Evolutionary conservation across 2,797 vertebrate species (phyloP), one percentile per base, ranked within the genome.

Genomic region (Naso thynnoides): DNA sequence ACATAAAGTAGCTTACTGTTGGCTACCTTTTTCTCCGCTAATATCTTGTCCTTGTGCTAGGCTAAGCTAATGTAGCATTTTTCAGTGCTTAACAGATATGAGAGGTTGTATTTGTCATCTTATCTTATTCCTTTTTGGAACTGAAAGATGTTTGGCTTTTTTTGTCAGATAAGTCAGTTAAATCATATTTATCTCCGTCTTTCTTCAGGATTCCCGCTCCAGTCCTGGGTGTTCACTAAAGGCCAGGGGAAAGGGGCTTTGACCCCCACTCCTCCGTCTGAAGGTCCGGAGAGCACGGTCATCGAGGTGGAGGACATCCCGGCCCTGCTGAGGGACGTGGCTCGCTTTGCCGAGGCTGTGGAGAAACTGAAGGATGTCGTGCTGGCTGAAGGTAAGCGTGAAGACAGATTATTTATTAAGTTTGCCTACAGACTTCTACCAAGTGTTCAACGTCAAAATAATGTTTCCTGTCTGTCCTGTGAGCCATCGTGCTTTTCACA

Each of bases 291-390:
- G 2, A 84, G 88, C 66, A 71, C 89, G 0, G 92, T 93, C 85
- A 94, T 96, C 0, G 97, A 98, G 18, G 92, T 95, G 0, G 97
- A 98, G 73, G 97, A 98, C 91, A 99, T 99, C 88, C 94, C 96
- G 0, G 94, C 96, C 11, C 91, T 99, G 81, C 94, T 99, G 76
- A 88, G 93, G 0, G 94, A 97, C 0, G 98, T 99, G 62, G 95
- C 96, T 0, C 95, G 96, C 27, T 98, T 99, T 0, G 97, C 98
- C 0, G 97, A 99, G 5, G 95, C 96, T 0, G 95, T 99, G 80
- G 97, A 98, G 89, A 98, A 98, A 42, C 96, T 99, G 75, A 97
- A 97, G 87, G 97, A 98, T 0, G 92, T 96, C 16, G 96, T 99
- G 56, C 82, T 98, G 59, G 89, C 79, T 0, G 97, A 98, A 0